Percentiles rank a stretch among this genome's conserved stretches.
These are phyloP conservation scores for Chaetodon trifasciatus DNA, from an alignment of 2,797 vertebrate species.

Conservation along the genomic window DNA sequence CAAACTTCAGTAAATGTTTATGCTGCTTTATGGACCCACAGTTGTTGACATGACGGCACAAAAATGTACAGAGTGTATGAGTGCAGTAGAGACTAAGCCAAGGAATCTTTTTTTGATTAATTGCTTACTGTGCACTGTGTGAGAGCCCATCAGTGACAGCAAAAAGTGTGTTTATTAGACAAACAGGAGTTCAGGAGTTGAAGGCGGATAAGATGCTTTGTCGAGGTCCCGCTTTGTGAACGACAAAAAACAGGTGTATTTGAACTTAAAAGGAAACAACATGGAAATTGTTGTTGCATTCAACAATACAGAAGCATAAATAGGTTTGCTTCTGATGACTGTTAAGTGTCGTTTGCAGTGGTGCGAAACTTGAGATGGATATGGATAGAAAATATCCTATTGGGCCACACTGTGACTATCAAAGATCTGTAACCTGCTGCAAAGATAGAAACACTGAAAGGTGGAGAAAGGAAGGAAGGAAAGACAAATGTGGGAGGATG, in stretches of 20 bases:
- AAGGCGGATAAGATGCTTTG: not conserved
- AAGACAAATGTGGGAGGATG: not conserved
- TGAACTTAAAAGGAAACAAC: not conserved
- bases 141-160: conserved; percentile 15
- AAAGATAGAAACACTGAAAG: conserved; percentile 6
- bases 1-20: not conserved
- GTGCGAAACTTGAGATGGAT: conserved; percentile 8
- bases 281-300: not conserved
- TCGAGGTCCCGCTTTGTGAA: not conserved
- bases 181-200: not conserved
- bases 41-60: not conserved
- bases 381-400: not conserved
- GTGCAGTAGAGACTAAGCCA: not conserved
- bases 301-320: not conserved
- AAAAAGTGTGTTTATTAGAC: not conserved
- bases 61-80: not conserved
- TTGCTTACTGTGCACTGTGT: not conserved
- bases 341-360: conserved; percentile 9
- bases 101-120: not conserved
- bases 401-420: conserved; percentile 13
- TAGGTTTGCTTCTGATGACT: not conserved
- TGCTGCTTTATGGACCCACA: not conserved
- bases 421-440: conserved; percentile 3
- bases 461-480: not conserved
- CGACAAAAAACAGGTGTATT: not conserved